Percentiles rank a stretch among this genome's conserved stretches.
These are phyloP conservation scores for Noturus placidus DNA, from an alignment of 2,113 vertebrate species.

Conservation along the genomic window DNA sequence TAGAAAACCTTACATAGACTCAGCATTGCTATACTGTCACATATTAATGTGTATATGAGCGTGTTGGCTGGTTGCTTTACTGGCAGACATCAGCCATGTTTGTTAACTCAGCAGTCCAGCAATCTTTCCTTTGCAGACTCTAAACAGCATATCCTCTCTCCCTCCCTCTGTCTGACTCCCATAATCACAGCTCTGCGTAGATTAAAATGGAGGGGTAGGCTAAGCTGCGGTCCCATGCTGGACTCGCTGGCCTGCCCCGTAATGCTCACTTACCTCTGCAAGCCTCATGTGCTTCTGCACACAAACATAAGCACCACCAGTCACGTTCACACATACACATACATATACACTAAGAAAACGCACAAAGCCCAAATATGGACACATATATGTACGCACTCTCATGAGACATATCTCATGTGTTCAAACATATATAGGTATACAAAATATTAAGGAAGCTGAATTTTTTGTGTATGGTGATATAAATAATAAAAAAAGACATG, in stretches of 20 bases:
- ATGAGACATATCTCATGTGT: not conserved
- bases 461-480: not conserved
- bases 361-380: conserved; percentile 6
- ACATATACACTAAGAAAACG: not conserved
- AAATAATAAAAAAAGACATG: not conserved
- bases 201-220: conserved; percentile 50
- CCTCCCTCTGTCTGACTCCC: conserved; percentile 50
- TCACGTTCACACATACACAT: conserved; percentile 29
- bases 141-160: conserved; percentile 48
- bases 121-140: conserved; percentile 33
- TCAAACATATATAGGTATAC: conserved; percentile 1
- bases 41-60: conserved; percentile 34
- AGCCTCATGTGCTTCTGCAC: conserved; percentile 47
- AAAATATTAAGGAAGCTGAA: not conserved
- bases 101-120: conserved; percentile 46
- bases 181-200: conserved; percentile 56
- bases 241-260: conserved; percentile 36
- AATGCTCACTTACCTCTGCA: conserved; percentile 54
- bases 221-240: conserved; percentile 52
- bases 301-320: conserved; percentile 48
- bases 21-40: too few species aligned
- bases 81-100: conserved; percentile 48
- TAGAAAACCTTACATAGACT: not conserved
- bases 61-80: conserved; percentile 39
- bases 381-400: not conserved